Conservation (phyloP, 2,888 invertebrate genomes). For the Julus scanicus region DNA sequence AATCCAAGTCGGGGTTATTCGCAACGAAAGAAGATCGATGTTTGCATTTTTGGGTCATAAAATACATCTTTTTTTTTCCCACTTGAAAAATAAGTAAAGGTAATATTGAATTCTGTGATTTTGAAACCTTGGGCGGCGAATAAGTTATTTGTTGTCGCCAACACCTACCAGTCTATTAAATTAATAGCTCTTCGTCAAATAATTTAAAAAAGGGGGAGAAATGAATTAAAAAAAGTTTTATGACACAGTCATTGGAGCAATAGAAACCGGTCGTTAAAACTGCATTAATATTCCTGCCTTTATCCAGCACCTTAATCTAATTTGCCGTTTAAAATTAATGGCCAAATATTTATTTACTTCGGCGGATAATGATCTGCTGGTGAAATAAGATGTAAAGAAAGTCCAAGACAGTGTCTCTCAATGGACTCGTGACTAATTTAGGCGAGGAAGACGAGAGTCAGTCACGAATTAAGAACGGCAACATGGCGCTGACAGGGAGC, state of each 20-base stretch:
- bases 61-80: background rate
- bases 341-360: background rate
- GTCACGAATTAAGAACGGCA: background rate
- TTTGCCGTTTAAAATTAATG: constrained; percentile 17
- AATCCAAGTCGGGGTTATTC: background rate
- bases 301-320: background rate
- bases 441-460: background rate
- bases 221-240: background rate
- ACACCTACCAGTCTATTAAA: background rate
- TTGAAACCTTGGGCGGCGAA: background rate
- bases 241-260: background rate
- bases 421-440: constrained; percentile 11
- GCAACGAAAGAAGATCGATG: background rate
- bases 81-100: background rate
- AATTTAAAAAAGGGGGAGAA: background rate
- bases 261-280: constrained; percentile 10
- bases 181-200: background rate
- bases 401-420: background rate
- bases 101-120: background rate
- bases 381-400: background rate
- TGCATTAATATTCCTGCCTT: background rate
- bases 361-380: background rate
- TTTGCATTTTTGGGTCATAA: background rate
- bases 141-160: background rate
- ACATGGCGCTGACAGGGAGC: background rate